These are phyloP conservation scores for Bothrops jararaca DNA, from an alignment of 2,113 vertebrate genomes.

Conservation along the genomic window DNA sequence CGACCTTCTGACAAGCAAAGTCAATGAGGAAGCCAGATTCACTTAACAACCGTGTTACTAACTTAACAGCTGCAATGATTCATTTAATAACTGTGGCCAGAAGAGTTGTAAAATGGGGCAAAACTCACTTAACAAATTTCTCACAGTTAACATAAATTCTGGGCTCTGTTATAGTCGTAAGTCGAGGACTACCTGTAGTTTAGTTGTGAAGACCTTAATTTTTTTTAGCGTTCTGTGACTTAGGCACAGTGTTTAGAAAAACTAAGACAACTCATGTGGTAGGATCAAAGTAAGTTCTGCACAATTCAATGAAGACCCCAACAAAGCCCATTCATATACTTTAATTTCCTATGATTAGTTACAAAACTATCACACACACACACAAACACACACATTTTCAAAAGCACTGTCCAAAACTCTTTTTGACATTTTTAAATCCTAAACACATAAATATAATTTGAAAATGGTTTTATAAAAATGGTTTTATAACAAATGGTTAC, in stretches of 20 bases:
- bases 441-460: not conserved
- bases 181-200: not conserved
- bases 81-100: not conserved
- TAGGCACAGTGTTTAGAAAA: not conserved
- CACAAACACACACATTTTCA: not conserved
- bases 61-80: not conserved
- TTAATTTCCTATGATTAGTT: not conserved
- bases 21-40: not conserved
- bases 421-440: not conserved
- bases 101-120: not conserved
- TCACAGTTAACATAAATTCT: not conserved
- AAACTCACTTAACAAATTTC: not conserved
- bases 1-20: not conserved
- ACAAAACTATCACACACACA: not conserved
- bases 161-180: not conserved
- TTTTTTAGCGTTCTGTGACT: not conserved
- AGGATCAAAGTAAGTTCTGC: not conserved
- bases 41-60: not conserved
- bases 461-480: no score
- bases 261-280: not conserved
- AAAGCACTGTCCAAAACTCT: not conserved
- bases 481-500: conserved; percentile 60
- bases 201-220: not conserved
- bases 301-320: not conserved
- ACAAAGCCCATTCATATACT: not conserved